Conservation (phyloP, 2,888 invertebrate genomes). For the Cetonia aurata region DNA sequence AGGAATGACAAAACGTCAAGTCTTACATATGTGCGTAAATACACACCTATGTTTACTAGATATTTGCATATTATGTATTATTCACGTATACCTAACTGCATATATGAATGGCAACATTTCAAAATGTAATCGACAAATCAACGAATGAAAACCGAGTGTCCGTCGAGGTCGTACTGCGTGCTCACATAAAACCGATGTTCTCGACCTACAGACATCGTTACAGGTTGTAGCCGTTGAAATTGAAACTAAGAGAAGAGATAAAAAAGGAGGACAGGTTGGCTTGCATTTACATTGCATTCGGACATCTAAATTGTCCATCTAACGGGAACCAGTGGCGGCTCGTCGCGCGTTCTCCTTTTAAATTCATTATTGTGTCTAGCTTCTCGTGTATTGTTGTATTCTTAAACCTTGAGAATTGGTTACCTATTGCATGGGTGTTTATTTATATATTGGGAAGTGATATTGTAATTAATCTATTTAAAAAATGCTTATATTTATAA, state of each 20-base stretch:
- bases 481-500: too few relatives aligned
- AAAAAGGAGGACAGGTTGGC: slow-evolving; percentile 40
- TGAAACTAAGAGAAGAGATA: slow-evolving; percentile 37
- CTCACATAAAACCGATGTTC: slow-evolving; percentile 25
- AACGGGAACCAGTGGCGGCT: slow-evolving; percentile 44
- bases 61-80: too few relatives aligned
- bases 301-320: slow-evolving; percentile 52
- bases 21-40: too few relatives aligned
- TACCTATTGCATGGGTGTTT: too few relatives aligned
- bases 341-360: slow-evolving; percentile 1
- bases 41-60: too few relatives aligned
- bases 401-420: too few relatives aligned
- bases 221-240: slow-evolving; percentile 37
- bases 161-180: slow-evolving; percentile 2
- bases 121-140: background rate
- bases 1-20: too few relatives aligned
- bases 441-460: too few relatives aligned
- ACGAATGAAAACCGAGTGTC: slow-evolving; percentile 5
- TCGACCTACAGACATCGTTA: slow-evolving; percentile 39
- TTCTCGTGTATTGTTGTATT: background rate
- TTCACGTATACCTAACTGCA: too few relatives aligned
- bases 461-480: too few relatives aligned
- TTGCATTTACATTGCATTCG: slow-evolving; percentile 49
- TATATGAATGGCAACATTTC: too few relatives aligned
- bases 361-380: background rate